Evolutionary conservation across 1,140 invertebrate genomes (phyloP), one percentile per base, ranked within the genome.

Genomic region (Belonocnema kinseyi): DNA sequence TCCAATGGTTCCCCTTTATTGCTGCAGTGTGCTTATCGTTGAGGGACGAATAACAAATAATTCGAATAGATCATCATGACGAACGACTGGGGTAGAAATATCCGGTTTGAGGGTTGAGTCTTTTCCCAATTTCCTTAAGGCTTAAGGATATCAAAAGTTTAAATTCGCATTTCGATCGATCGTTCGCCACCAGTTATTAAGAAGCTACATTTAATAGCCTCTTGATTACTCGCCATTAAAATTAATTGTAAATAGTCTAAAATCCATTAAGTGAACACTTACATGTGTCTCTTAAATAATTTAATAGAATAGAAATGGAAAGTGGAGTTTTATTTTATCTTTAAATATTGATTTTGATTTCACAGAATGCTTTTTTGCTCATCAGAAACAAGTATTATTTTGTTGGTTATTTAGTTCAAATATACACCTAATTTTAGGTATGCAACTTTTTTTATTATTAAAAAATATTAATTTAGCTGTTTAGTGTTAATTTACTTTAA

Each of bases 251-350:
- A 7, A 66, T 19, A 73, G 50, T 21, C 16, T 12, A 13, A 26
- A 74, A 46, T 46, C 8, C 40, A 54, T 56, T 58, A 51, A 73
- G 17, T 17, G 19, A 74, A n/a, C 50, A 33, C 21, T 70, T 72
- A 40, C 72, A 66, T 33, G 72, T 71, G 52, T 19, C 14, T 74
- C 50, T 33, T 26, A 66, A 66, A 66, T 76, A 53, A 71, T 76
- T 16, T 21, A 71, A 2, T 46, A 46, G n/a, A n/a, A n/a, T n/a
- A n/a, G n/a, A n/a, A n/a, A n/a, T n/a, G n/a, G 26, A 33, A 5
- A 33, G 26, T 33, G 3, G 26, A 33, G 2, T 33, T 33, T 33
- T 33, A 26, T 33, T 33, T 3, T 33, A 33, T 33, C 26, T 33
- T 33, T 33, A 33, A 33, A 33, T 33, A 33, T 4, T 33, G 5